Evolutionary conservation across 2,113 vertebrate genomes (phyloP), one percentile per base, ranked within the genome.

Genomic region (Rynchops niger): DNA sequence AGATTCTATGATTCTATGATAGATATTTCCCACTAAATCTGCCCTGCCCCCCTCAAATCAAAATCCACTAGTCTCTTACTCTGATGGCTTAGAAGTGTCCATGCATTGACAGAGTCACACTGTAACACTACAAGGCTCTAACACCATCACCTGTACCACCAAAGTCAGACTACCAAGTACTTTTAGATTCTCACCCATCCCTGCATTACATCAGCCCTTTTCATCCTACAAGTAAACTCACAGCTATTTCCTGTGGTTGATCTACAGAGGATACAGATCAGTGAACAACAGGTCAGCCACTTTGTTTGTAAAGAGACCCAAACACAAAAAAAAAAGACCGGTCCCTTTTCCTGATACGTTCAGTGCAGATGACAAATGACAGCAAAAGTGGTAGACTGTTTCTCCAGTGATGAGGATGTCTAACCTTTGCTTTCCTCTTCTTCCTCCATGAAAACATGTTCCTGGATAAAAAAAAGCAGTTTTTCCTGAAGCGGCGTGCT

Each of bases 401-500:
- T 91, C 45, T 71, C 50, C 52, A 29, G 16, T 49, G 43, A 87
- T 29, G 6, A 91, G 56, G 16, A 55, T 30, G 22, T 36, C 98
- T 98, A 94, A 98, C 99, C 98, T 82, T 96, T 97, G 95, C 87
- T 82, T 85, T 98, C 98, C 17, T 93, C 91, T 58, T 98, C 98
- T 6, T 97, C 55, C 2, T 97, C 97, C 5, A 93, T 61, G 58
- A 99, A 99, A 91, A 99, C 97, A 2, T 98, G 97, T 16, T 93
- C 45, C 92, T 97, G 97, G 36, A 99, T 95, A 82, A 99, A 99
- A 53, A 91, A 86, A 69, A 99, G 95, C 86, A 99, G 97, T 71
- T 98, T 98, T 95, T 98, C 98, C 97, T 99, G 99, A 97, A 99
- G 98, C 71, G 97, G 97, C 87, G 97, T 95, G 52, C 98, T 98